phyloP scores from a whole-genome alignment of 2,113 vertebrate species.

The Oreocharis arfaki region DNA sequence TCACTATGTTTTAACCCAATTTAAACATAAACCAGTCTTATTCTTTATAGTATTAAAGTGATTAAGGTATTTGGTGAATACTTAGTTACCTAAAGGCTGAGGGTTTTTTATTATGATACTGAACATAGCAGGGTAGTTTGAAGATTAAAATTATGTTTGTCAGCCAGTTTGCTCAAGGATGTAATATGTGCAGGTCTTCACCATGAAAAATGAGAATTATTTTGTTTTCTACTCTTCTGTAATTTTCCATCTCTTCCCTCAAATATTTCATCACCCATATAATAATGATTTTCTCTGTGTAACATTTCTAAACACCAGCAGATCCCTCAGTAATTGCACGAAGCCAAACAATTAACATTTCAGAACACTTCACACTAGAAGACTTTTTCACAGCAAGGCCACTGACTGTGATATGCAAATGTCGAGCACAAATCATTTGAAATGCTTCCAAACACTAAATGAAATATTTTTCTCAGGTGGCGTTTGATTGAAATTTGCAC shows the following conservation, averaged over 20 bases:
- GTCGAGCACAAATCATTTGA: background rate
- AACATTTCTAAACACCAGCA: background rate
- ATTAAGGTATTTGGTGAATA: background rate
- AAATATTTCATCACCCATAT: background rate
- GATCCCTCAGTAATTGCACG: background rate
- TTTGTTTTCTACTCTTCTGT: background rate
- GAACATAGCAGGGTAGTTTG: background rate
- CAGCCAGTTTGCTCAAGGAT: background rate
- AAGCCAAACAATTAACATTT: background rate
- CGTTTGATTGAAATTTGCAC: background rate
- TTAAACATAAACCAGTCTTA: background rate
- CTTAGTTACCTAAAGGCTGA: background rate
- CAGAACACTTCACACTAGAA: background rate
- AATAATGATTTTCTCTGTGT: background rate
- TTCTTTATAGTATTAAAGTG: background rate
- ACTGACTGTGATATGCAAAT: background rate
- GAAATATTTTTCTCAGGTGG: background rate
- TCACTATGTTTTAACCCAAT: background rate
- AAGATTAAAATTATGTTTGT: background rate
- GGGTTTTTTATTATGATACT: background rate
- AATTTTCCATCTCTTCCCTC: background rate
- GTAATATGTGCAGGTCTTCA: background rate
- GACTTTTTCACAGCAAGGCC: background rate
- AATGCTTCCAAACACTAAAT: background rate
- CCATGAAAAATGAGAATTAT: background rate